A percentile compares a stretch with the other conserved stretches of the same genome.
Evolutionary conservation across 2,888 invertebrate genomes (phyloP).

Genomic region (Tinea semifulvella): DNA sequence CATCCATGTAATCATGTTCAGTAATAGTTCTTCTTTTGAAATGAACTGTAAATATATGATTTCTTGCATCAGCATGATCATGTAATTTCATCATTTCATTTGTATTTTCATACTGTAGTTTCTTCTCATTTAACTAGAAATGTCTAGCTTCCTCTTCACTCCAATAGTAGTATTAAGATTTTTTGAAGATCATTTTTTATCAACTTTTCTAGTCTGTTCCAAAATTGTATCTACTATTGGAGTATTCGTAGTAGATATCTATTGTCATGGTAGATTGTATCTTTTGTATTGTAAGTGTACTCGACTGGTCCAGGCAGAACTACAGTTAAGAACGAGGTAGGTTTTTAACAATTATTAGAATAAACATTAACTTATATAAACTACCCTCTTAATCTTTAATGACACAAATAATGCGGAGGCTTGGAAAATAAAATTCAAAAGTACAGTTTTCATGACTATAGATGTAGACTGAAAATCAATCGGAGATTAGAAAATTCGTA

Average conservation of each 20-base stretch:
- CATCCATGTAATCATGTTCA: too few relatives aligned
- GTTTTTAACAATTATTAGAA: slow-evolving; percentile 33
- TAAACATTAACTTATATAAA: slow-evolving; percentile 14
- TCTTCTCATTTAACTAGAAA: slow-evolving; percentile 3
- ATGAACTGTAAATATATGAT: neutral
- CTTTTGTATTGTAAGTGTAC: slow-evolving; percentile 60
- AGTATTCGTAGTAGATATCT: slow-evolving; percentile 39
- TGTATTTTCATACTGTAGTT: neutral
- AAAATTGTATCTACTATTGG: slow-evolving; percentile 42
- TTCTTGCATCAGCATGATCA: slow-evolving; percentile 2
- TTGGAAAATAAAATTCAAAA: slow-evolving; percentile 41
- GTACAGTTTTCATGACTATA: slow-evolving; percentile 64
- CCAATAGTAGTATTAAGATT: slow-evolving; percentile 4
- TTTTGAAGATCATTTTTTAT: neutral
- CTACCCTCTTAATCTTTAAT: too few relatives aligned
- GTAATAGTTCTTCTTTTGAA: too few relatives aligned
- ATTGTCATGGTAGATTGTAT: slow-evolving; percentile 67
- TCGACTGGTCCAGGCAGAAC: slow-evolving; percentile 53
- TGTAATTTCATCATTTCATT: slow-evolving; percentile 1
- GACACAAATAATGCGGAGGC: slow-evolving; percentile 52
- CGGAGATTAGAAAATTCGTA: slow-evolving; percentile 34
- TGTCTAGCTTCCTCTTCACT: neutral
- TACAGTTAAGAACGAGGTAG: slow-evolving; percentile 60
- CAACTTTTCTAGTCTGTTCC: neutral
- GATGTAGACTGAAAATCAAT: slow-evolving; percentile 40